phyloP scores from a whole-genome alignment of 2,797 vertebrate genomes.

The Danio albolineatus region DNA sequence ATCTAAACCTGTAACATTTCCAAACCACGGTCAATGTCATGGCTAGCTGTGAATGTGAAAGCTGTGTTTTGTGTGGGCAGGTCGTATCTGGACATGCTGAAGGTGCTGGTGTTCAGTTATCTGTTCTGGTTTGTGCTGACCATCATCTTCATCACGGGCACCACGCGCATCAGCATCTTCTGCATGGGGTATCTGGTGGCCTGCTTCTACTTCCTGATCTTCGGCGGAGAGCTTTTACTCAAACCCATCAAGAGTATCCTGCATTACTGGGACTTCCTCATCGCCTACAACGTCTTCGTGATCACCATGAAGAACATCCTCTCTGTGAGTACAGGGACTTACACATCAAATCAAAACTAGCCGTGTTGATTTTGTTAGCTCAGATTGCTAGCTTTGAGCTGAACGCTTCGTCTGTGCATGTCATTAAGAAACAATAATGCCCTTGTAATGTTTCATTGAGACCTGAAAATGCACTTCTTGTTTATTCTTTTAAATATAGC shows the following conservation, averaged over 20 bases:
- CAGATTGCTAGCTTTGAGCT: too few relatives aligned
- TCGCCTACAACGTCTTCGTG: constrained; percentile 94
- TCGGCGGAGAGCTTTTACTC: constrained; percentile 90
- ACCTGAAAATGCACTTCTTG: too few relatives aligned
- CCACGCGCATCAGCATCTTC: constrained; percentile 93
- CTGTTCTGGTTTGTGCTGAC: constrained; percentile 93
- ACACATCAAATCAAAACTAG: too few relatives aligned
- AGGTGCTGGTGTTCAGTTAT: constrained; percentile 90
- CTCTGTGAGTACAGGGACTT: constrained; percentile 80
- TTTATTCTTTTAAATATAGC: too few relatives aligned
- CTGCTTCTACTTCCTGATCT: constrained; percentile 95
- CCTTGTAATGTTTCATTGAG: too few relatives aligned
- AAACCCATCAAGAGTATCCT: constrained; percentile 91
- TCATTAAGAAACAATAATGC: too few relatives aligned
- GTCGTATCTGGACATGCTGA: constrained; percentile 91
- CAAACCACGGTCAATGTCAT: too few relatives aligned
- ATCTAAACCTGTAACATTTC: too few relatives aligned
- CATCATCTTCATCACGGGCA: constrained; percentile 92
- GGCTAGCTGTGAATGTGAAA: too few relatives aligned
- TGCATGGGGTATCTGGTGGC: constrained; percentile 96
- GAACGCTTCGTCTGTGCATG: too few relatives aligned
- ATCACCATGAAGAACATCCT: constrained; percentile 97
- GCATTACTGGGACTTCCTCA: constrained; percentile 94
- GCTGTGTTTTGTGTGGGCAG: constrained; percentile 65
- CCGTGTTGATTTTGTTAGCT: too few relatives aligned